A percentile compares a stretch with the other conserved stretches of the same genome.
These are phyloP conservation scores for Micrasema minimum DNA, from an alignment of 1,140 invertebrate species.

Conservation along the genomic window DNA sequence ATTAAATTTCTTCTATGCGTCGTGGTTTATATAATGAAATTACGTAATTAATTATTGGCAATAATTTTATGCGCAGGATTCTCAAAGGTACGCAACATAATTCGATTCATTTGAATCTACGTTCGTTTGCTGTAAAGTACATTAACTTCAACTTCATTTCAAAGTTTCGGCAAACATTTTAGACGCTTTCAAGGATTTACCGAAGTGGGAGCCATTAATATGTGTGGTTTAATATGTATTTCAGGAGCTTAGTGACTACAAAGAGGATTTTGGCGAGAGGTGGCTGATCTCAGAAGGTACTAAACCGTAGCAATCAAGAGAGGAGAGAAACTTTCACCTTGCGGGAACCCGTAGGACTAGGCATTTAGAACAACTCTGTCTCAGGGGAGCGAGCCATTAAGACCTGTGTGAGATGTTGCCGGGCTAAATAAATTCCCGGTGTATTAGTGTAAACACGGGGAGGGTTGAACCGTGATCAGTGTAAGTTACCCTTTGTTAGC, in stretches of 20 bases:
- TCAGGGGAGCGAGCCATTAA: slow-evolving; percentile 14
- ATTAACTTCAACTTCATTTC: slow-evolving; percentile 29
- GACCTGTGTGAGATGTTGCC: slow-evolving; percentile 25
- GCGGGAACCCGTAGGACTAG: neutral
- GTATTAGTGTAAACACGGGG: slow-evolving; percentile 35
- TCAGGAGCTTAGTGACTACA: neutral
- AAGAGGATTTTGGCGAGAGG: slow-evolving; percentile 7
- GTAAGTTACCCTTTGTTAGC: slow-evolving; percentile 32
- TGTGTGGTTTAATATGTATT: neutral
- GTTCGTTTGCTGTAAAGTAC: slow-evolving; percentile 13
- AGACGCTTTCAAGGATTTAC: slow-evolving; percentile 17
- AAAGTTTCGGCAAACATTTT: slow-evolving; percentile 28
- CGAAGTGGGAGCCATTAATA: slow-evolving; percentile 21
- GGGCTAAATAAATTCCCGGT: slow-evolving; percentile 31
- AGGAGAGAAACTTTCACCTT: neutral
- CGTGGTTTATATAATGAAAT: too few species aligned
- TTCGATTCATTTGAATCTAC: slow-evolving; percentile 29
- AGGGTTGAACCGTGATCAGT: slow-evolving; percentile 33
- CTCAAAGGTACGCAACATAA: slow-evolving; percentile 15
- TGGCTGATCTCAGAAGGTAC: slow-evolving; percentile 4
- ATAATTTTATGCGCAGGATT: neutral
- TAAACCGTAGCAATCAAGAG: neutral
- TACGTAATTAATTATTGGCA: neutral
- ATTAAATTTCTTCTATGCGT: too few species aligned
- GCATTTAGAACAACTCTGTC: slow-evolving; percentile 10